A percentile compares a stretch with the other conserved stretches of the same genome.
Conservation (phyloP, 2,888 invertebrate species). For the Agonum fuliginosum region DNA sequence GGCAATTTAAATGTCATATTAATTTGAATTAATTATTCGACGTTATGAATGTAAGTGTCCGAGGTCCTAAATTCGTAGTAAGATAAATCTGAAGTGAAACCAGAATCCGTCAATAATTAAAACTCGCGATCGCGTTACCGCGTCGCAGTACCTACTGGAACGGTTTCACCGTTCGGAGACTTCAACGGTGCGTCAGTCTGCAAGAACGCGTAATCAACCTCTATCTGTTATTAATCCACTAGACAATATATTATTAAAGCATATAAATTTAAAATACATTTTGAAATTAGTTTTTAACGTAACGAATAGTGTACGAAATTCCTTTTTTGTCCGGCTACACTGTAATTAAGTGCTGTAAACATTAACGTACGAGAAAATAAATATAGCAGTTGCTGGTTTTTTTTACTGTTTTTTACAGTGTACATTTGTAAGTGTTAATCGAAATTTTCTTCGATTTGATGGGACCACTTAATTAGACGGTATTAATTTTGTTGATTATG, state of each 20-base stretch:
- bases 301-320: constrained; percentile 49
- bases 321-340: constrained; percentile 46
- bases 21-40: neutral
- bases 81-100: constrained; percentile 1
- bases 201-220: constrained; percentile 31
- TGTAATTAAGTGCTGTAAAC: constrained; percentile 53
- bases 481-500: constrained; percentile 45
- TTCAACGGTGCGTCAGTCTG: constrained; percentile 1
- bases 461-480: constrained; percentile 31
- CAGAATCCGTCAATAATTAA: constrained; percentile 17
- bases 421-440: constrained; percentile 52
- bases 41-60: neutral
- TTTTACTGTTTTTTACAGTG: constrained; percentile 40
- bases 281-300: constrained; percentile 50
- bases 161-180: neutral
- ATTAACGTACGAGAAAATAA: constrained; percentile 49
- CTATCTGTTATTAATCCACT: constrained; percentile 54
- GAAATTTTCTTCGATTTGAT: constrained; percentile 38
- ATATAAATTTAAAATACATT: constrained; percentile 59
- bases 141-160: neutral
- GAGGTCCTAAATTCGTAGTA: neutral
- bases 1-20: neutral
- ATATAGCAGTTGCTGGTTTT: constrained; percentile 43
- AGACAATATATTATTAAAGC: constrained; percentile 56
- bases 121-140: neutral